A percentile compares a stretch with the other conserved stretches of the same genome.
Evolutionary conservation across 2,797 vertebrate species (phyloP).

Genomic region (Periophthalmus magnuspinnatus): DNA sequence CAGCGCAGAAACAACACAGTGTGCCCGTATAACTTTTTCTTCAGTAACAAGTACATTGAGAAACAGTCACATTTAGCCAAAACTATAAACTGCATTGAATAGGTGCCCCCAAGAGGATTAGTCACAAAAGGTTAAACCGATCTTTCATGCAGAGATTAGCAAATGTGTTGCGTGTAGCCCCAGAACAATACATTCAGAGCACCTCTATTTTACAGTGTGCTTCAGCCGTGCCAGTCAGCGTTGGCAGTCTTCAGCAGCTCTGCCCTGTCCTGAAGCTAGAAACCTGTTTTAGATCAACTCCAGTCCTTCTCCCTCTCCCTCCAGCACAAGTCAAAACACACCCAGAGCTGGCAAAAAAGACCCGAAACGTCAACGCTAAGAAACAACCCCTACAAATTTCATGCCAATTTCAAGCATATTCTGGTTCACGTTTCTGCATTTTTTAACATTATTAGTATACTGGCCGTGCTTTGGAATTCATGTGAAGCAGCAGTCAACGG

Average conservation of each 20-base stretch:
- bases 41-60: no score
- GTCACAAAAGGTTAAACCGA: conserved; percentile 16
- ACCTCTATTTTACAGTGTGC: conserved; percentile 23
- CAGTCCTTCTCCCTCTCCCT: conserved; percentile 23
- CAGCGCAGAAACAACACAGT: neutral
- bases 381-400: conserved; percentile 2
- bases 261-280: conserved; percentile 28
- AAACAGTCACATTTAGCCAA: neutral
- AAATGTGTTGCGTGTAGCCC: conserved; percentile 21
- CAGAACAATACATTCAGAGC: conserved; percentile 8
- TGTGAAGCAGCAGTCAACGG: neutral
- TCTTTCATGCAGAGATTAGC: conserved; percentile 34
- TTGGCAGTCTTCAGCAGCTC: conserved; percentile 14
- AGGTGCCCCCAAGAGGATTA: neutral
- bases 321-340: conserved; percentile 23
- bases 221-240: conserved; percentile 19
- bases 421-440: neutral
- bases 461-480: neutral
- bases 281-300: conserved; percentile 24
- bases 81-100: neutral
- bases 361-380: conserved; percentile 6
- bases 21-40: no score
- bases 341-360: conserved; percentile 11
- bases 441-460: conserved; percentile 1
- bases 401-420: conserved; percentile 2